Base-by-base conservation (phyloP, 2,888 invertebrate species). In the Oligia strigilis region DNA sequence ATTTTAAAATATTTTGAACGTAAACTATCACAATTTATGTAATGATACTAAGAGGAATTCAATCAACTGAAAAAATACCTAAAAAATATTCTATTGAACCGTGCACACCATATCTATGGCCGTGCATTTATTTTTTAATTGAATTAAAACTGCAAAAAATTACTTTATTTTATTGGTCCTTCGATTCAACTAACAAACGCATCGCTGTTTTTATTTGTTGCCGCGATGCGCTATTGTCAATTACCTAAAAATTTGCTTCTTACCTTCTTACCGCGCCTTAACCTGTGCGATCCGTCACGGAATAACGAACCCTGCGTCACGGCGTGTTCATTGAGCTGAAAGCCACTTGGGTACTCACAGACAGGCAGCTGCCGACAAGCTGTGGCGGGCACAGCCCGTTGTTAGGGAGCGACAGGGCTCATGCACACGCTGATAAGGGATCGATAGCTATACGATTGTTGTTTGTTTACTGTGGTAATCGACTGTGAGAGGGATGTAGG, bases 311-410 rank as follows among this genome's bases (percentile, higher is more conserved):
- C 73, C 75, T 78, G 71, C 73, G 81, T 75, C 75, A 77, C 55
- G 77, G 77, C 87, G 86, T 87, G 82, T 91, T 91, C 89, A 91
- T 84, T 90, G 89, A 88, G 83, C 87, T 89, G 91, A 87, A 85
- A 90, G 86, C 85, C 80, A 85, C 82, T 82, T 77, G 77, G 78
- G 74, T 86, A 86, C 80, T 78, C 80, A 82, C 69, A 80, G 83
- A 84, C 83, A 75, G 87, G 80, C 89, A 86, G 85, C 81, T 82
- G 80, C 76, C 76, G 83, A 77, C 84, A 84, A 85, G 78, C 78
- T 82, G 70, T 55, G 82, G 75, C 70, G 60, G 67, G 74, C n/a
- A 75, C 72, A 67, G 13, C 65, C 78, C 71, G 81, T 79, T 81
- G 76, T 86, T 73, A 72, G 60, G 62, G 71, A 69, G 64, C 70